These are phyloP conservation scores for Chauna torquata DNA, from an alignment of 2,113 vertebrate species.

Conservation along the genomic window DNA sequence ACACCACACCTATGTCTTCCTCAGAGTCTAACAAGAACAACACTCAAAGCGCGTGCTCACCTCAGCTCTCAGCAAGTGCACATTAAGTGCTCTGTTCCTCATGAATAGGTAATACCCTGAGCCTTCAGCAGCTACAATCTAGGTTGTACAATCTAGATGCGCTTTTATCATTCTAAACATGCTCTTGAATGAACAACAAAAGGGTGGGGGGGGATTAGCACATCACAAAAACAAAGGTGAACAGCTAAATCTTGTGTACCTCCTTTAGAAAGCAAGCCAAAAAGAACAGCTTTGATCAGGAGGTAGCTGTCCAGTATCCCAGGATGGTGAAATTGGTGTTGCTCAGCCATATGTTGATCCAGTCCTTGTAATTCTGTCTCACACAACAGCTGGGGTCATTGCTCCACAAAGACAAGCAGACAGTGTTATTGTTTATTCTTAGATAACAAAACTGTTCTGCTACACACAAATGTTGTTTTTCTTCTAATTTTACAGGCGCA, in stretches of 20 bases:
- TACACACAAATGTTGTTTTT: background rate
- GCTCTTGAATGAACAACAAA: background rate
- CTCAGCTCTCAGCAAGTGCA: constrained; percentile 18
- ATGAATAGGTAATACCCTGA: background rate
- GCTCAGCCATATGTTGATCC: background rate
- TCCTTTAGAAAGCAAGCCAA: background rate
- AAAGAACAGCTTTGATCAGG: background rate
- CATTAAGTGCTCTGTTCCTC: background rate
- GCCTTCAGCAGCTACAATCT: background rate
- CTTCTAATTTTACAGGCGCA: background rate
- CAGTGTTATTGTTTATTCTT: background rate
- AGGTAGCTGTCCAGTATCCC: background rate
- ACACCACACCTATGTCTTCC: background rate
- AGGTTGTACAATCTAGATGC: background rate
- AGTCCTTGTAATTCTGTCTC: background rate
- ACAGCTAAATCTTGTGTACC: background rate
- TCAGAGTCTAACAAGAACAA: background rate
- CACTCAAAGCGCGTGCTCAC: background rate
- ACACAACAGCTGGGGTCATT: background rate
- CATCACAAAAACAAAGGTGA: background rate
- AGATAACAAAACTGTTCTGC: background rate
- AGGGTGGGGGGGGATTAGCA: background rate
- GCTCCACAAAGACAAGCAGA: background rate
- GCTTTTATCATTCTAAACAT: background rate
- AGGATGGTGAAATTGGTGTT: background rate